Conservation (phyloP, 2,113 vertebrate genomes). For the Tapirus terrestris region DNA sequence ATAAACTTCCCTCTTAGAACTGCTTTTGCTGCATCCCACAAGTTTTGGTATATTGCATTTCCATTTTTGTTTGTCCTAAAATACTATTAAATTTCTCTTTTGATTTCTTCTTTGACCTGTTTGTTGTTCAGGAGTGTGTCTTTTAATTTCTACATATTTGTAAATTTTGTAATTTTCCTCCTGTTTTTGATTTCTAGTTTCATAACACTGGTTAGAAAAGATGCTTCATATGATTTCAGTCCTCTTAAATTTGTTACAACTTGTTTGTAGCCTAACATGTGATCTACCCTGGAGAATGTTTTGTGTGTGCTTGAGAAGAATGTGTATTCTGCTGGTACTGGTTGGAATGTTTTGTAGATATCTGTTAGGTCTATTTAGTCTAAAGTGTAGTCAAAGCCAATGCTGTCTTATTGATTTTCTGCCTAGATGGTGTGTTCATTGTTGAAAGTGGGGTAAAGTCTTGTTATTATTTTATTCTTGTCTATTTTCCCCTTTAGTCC, state of each 20-base stretch:
- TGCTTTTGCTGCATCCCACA: neutral
- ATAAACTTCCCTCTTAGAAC: neutral
- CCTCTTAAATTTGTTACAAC: neutral
- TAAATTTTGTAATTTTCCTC: neutral
- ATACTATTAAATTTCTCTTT: neutral
- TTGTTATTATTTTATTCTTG: neutral
- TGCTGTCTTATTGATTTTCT: neutral
- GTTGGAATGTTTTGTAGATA: neutral
- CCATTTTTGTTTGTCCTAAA: neutral
- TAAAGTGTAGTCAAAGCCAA: neutral
- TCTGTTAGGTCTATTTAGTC: neutral
- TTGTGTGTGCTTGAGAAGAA: neutral
- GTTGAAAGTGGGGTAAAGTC: neutral
- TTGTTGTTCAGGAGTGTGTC: neutral
- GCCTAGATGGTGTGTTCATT: neutral
- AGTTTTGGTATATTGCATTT: neutral
- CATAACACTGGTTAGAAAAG: neutral
- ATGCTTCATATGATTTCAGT: neutral
- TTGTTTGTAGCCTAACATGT: neutral
- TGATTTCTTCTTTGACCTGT: neutral
- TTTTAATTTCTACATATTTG: neutral
- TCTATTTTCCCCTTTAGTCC: neutral
- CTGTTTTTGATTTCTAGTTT: neutral
- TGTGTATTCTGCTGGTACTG: neutral
- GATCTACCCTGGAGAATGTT: neutral